Conservation (phyloP, 2,888 invertebrate genomes). For the Tetropium fuscum region DNA sequence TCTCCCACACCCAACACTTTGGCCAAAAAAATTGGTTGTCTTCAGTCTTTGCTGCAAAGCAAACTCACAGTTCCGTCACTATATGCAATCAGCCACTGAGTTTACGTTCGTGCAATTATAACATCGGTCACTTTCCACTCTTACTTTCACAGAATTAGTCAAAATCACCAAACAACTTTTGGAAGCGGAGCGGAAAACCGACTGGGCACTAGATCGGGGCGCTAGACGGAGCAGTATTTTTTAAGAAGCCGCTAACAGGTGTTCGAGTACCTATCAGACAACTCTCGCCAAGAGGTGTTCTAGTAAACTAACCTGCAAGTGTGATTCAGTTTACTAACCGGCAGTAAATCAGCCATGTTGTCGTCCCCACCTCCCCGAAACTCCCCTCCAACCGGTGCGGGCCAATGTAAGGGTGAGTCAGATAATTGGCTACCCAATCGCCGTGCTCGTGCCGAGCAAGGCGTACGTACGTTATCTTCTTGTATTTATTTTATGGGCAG, state of each 20-base stretch:
- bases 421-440: conserved; percentile 61
- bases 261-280: conserved; percentile 34
- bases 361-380: conserved; percentile 52
- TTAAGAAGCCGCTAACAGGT: conserved; percentile 42
- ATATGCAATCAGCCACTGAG: not conserved
- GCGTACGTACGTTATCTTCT: conserved; percentile 59
- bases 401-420: conserved; percentile 54
- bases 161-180: no score
- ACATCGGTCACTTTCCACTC: not conserved
- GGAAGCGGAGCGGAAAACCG: no score
- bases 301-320: conserved; percentile 61
- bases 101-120: not conserved
- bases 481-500: conserved; percentile 65
- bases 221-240: conserved; percentile 1
- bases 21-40: conserved; percentile 30
- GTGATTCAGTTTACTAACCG: conserved; percentile 47
- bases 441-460: conserved; percentile 44
- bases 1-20: conserved; percentile 64
- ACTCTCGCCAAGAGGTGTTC: conserved; percentile 56
- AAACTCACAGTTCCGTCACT: conserved; percentile 10
- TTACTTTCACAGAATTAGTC: no score
- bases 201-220: not conserved
- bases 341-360: conserved; percentile 67
- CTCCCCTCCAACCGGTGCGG: conserved; percentile 46
- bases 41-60: conserved; percentile 4